Evolutionary conservation across 2,888 invertebrate genomes (phyloP).

Genomic region (Drosophila histrio): DNA sequence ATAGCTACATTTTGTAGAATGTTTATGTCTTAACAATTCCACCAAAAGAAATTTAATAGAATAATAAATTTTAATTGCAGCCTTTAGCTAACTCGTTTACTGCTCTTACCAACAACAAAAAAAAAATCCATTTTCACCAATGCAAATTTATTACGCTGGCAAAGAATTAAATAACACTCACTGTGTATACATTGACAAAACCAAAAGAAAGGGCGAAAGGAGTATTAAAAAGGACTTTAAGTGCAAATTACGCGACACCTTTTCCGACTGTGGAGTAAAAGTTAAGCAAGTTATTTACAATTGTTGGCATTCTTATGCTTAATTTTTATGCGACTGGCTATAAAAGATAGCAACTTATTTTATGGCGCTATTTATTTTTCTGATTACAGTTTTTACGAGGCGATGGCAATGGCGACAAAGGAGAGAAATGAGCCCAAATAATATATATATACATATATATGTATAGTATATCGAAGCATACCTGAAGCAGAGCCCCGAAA

Average conservation of each 20-base stretch:
- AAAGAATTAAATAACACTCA: conserved; percentile 63
- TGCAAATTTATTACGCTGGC: conserved; percentile 44
- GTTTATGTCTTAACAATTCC: conserved; percentile 30
- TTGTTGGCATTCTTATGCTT: conserved; percentile 53
- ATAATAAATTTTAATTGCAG: conserved; percentile 52
- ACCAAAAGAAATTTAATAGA: conserved; percentile 6
- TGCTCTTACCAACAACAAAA: conserved; percentile 3
- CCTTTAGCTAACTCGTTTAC: conserved; percentile 42
- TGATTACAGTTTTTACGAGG: conserved; percentile 79
- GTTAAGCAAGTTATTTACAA: conserved; percentile 69
- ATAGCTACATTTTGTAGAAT: conserved; percentile 3
- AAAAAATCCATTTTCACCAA: conserved; percentile 12
- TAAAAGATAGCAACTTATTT: conserved; percentile 79
- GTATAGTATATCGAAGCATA: conserved; percentile 26
- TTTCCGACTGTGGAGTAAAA: conserved; percentile 47
- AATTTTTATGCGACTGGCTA: conserved; percentile 68
- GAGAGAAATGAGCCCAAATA: conserved; percentile 51
- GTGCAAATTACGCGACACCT: conserved; percentile 65
- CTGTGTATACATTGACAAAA: conserved; percentile 22
- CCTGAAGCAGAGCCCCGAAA: conserved; percentile 35
- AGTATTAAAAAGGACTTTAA: conserved; percentile 67
- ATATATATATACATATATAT: conserved; percentile 22
- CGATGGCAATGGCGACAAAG: conserved; percentile 54
- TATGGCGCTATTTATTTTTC: conserved; percentile 78
- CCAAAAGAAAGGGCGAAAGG: conserved; percentile 2